Conservation (phyloP, 1,140 invertebrate species). For the Sarcophaga peregrina region DNA sequence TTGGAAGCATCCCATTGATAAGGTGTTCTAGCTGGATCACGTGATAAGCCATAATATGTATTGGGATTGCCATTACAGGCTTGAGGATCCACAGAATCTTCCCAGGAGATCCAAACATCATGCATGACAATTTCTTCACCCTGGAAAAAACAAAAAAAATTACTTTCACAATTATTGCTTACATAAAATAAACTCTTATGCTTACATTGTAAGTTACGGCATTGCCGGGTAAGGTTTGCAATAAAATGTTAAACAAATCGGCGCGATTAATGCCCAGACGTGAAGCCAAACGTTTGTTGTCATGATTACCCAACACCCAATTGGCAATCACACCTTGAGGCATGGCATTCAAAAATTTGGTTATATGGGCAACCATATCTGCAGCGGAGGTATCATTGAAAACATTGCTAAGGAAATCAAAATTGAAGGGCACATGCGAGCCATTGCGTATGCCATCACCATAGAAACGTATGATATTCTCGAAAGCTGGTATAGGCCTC, state of each 20-base stretch:
- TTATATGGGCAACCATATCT: constrained; percentile 68
- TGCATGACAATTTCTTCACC: constrained; percentile 84
- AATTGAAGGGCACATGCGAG: constrained; percentile 74
- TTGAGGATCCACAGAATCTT: constrained; percentile 61
- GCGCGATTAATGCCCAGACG: constrained; percentile 72
- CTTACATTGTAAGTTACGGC: constrained; percentile 74
- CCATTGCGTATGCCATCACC: constrained; percentile 71
- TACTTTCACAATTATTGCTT: not conserved
- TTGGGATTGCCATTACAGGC: constrained; percentile 43
- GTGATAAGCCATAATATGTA: constrained; percentile 50
- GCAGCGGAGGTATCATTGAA: constrained; percentile 69
- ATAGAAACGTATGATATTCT: constrained; percentile 68
- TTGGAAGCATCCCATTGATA: constrained; percentile 72
- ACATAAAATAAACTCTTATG: not conserved
- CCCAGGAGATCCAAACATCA: constrained; percentile 69
- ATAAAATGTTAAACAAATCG: constrained; percentile 73
- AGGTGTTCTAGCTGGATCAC: constrained; percentile 72
- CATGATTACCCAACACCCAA: constrained; percentile 78
- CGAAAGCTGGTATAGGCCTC: constrained; percentile 74
- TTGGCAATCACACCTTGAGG: constrained; percentile 68
- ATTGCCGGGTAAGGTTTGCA: constrained; percentile 73
- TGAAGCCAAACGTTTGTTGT: constrained; percentile 72
- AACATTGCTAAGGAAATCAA: constrained; percentile 70
- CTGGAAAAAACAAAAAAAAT: constrained; percentile 56
- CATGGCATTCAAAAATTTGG: constrained; percentile 70